Evolutionary conservation across 2,113 vertebrate genomes (phyloP).

Genomic region (Toxotes jaculatrix): DNA sequence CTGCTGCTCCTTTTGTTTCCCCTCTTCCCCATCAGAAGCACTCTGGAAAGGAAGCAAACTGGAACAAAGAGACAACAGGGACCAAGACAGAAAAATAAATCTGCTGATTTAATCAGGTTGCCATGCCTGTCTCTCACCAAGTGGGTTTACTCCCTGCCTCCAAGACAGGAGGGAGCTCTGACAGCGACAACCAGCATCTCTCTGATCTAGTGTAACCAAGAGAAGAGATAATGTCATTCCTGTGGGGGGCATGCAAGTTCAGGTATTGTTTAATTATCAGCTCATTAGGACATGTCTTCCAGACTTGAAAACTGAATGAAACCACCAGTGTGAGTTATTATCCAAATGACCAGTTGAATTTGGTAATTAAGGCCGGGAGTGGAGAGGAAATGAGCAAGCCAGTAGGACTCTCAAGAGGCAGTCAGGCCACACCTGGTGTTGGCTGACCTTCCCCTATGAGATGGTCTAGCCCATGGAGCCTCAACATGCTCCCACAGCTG

Average conservation of each 20-base stretch:
- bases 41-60: conserved; percentile 71
- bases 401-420: conserved; percentile 55
- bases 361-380: conserved; percentile 71
- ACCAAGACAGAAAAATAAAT: conserved; percentile 68
- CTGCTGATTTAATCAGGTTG: conserved; percentile 78
- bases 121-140: conserved; percentile 50
- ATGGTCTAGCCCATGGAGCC: conserved; percentile 44
- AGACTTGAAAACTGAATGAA: conserved; percentile 55
- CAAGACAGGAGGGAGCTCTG: conserved; percentile 45
- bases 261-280: conserved; percentile 80
- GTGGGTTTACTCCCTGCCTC: conserved; percentile 52
- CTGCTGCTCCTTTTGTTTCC: conserved; percentile 62
- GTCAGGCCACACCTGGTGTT: conserved; percentile 73
- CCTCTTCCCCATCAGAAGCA: conserved; percentile 60
- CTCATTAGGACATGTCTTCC: conserved; percentile 69
- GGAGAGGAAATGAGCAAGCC: conserved; percentile 44
- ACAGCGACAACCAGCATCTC: conserved; percentile 30
- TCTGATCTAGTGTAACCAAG: conserved; percentile 53
- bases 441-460: conserved; percentile 60
- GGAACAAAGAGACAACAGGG: conserved; percentile 76
- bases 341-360: conserved; percentile 76
- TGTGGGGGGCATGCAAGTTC: conserved; percentile 60
- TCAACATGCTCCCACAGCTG: conserved; percentile 70
- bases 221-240: conserved; percentile 59
- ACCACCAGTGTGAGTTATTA: conserved; percentile 71